Evolutionary conservation across 2,797 vertebrate genomes (phyloP), one percentile per base, ranked within the genome.

Genomic region (Xiphorhynchus erythropygius): DNA sequence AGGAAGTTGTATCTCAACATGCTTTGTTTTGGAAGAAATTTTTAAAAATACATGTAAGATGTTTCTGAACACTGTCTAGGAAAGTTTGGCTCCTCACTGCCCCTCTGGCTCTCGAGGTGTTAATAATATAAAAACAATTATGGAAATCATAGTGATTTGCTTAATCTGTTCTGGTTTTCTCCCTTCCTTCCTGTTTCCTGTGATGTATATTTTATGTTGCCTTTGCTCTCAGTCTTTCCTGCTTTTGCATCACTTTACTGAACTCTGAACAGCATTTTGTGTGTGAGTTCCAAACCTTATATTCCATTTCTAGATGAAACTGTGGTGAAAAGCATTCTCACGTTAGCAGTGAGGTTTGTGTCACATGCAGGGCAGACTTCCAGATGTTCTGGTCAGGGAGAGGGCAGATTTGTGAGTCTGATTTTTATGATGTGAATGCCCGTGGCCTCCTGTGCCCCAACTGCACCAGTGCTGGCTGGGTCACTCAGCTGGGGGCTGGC

Each of bases 191-290:
- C 82, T 67, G 33, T 93, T 89, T 74, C 35, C 64, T 91, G 4
- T 95, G 92, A 81, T 88, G 53, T 86, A 35, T 67, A 92, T 89
- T 95, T 94, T 87, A 86, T 93, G 63, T 71, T 92, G 89, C 67
- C 56, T 83, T 95, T 89, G 32, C 84, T 93, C 42, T 88, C 39
- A 46, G 28, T 89, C 80, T 70, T 78, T 64, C 73, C 79, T n/a
- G 32, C 90, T 95, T 94, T 78, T 44, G 4, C 74, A 93, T 78
- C 46, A 30, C 80, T 96, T 96, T 63, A 32, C 89, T 96, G 86
- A 78, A 80, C 46, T 77, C 85, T 46, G 35, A 81, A 57, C 23
- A 53, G 65, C 55, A 37, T 65, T 96, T 96, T 91, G 27, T 56
- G 75, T 95, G 78, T 44, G 60, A 88, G 49, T 52, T 90, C 81